Percentiles rank a stretch among this genome's conserved stretches.
Conservation (phyloP, 2,113 vertebrate species). For the Ictidomys tridecemlineatus region DNA sequence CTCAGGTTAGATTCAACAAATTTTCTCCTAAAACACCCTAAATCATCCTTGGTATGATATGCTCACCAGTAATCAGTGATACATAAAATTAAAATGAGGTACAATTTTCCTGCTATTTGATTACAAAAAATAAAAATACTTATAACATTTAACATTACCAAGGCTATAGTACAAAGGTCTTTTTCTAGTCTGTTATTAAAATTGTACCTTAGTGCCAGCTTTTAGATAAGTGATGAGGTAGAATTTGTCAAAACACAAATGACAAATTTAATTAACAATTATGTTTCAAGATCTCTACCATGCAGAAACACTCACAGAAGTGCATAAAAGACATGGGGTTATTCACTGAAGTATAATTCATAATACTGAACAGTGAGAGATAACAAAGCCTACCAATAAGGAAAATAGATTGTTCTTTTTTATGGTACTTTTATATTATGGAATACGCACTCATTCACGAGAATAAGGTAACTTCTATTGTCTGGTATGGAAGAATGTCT, state of each 20-base stretch:
- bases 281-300: background rate
- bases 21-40: background rate
- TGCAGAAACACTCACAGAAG: background rate
- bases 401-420: background rate
- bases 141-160: background rate
- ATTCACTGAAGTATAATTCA: background rate
- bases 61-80: background rate
- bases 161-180: background rate
- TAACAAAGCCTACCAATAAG: background rate
- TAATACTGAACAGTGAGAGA: background rate
- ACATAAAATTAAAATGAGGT: constrained; percentile 3
- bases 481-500: background rate
- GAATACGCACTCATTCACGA: background rate
- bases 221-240: background rate
- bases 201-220: background rate
- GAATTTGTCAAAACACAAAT: background rate
- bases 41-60: background rate
- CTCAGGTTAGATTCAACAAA: background rate
- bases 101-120: background rate
- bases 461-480: background rate
- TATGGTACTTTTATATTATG: background rate
- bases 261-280: background rate
- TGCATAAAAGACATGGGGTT: background rate
- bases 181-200: background rate
- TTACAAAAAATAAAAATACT: background rate